phyloP scores from a whole-genome alignment of 2,888 invertebrate species.

The Sphaeridia pumilis region DNA sequence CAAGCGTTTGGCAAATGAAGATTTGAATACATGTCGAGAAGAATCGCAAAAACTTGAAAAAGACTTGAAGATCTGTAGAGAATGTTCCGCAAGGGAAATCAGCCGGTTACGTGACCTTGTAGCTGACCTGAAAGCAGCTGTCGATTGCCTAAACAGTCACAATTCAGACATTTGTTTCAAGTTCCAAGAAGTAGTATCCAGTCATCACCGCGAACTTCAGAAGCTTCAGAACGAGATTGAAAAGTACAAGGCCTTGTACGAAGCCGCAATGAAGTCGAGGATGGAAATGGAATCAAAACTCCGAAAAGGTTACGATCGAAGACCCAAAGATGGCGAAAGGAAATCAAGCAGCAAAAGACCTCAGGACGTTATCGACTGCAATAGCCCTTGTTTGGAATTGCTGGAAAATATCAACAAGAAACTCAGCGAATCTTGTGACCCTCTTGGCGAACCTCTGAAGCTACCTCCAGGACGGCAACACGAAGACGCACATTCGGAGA shows the following conservation, averaged over 20 bases:
- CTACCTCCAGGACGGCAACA: too few species aligned
- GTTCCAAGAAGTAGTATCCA: constrained; percentile 20
- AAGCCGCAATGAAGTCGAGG: too few species aligned
- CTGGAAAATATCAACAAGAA: too few species aligned
- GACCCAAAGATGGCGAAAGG: too few species aligned
- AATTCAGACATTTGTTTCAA: constrained; percentile 25
- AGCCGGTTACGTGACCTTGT: constrained; percentile 17
- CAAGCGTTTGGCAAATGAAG: constrained; percentile 14
- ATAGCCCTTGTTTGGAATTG: too few species aligned
- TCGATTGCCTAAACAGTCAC: constrained; percentile 14
- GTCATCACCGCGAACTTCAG: constrained; percentile 32
- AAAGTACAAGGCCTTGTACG: constrained; percentile 18
- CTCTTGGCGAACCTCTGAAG: too few species aligned
- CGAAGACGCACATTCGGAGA: too few species aligned
- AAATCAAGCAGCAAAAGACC: too few species aligned
- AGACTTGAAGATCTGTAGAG: neutral
- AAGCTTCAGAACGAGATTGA: constrained; percentile 17
- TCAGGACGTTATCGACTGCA: too few species aligned
- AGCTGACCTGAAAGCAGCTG: constrained; percentile 15
- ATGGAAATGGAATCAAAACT: too few species aligned
- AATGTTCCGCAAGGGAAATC: constrained; percentile 12
- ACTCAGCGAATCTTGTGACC: too few species aligned
- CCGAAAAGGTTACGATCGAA: too few species aligned
- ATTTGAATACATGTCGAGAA: neutral
- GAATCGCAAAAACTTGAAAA: neutral